phyloP scores from a whole-genome alignment of 92 coral and sea anemone genomes.

The Porites evermanni region DNA sequence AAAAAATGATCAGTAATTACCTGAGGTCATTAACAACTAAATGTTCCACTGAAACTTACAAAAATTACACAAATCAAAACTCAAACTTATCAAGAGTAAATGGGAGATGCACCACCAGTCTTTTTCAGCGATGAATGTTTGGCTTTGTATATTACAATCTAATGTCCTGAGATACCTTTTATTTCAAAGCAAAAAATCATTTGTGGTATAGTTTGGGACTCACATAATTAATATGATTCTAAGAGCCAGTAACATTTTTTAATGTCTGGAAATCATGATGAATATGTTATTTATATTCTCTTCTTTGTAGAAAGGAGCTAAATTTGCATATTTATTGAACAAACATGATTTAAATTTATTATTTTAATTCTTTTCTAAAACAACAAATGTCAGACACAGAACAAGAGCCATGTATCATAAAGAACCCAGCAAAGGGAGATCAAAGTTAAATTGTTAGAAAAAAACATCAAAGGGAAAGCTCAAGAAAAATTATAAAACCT shows the following conservation, averaged over 20 bases:
- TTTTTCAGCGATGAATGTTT: not conserved
- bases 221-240: not conserved
- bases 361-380: not conserved
- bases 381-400: not conserved
- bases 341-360: conserved; percentile 3
- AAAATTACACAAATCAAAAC: not conserved
- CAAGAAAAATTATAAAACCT: not conserved
- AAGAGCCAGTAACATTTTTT: not conserved
- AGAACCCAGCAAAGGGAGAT: not conserved
- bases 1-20: not conserved
- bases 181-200: not conserved
- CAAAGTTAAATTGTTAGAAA: not conserved
- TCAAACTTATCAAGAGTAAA: too few relatives aligned
- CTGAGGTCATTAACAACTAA: conserved; percentile 5
- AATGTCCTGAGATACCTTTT: not conserved
- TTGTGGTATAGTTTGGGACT: not conserved
- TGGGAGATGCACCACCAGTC: too few relatives aligned
- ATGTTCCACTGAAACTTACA: not conserved
- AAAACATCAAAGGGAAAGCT: not conserved
- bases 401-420: not conserved
- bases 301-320: not conserved
- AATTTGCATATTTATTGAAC: conserved; percentile 29
- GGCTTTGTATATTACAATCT: not conserved
- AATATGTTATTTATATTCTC: not conserved
- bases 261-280: not conserved